Evolutionary conservation across 2,113 vertebrate species (phyloP).

Genomic region (Megaptera novaeangliae): DNA sequence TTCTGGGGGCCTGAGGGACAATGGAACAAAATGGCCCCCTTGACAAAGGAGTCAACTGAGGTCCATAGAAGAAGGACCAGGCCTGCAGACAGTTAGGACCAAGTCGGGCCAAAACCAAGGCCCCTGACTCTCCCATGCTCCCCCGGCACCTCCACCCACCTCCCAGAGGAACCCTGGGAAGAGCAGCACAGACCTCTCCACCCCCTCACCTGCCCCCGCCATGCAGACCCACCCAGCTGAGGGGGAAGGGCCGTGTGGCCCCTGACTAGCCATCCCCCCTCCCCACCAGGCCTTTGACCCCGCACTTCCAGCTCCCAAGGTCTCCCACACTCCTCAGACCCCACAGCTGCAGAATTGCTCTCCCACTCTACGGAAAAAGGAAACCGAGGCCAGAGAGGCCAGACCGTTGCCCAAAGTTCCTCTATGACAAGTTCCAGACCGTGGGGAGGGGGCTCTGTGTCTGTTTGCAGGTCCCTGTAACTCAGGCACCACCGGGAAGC

Average conservation of each 20-base stretch:
- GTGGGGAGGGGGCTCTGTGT: not conserved
- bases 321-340: not conserved
- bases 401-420: not conserved
- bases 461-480: not conserved
- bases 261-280: not conserved
- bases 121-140: not conserved
- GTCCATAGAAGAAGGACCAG: rapidly evolving
- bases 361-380: not conserved
- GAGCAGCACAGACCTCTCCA: not conserved
- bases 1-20: rapidly evolving
- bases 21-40: not conserved
- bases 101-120: not conserved
- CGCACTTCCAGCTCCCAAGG: not conserved
- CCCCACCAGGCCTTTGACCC: not conserved
- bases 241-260: rapidly evolving
- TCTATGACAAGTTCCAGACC: rapidly evolving
- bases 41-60: not conserved
- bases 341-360: not conserved
- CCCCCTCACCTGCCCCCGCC: not conserved
- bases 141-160: not conserved
- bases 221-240: not conserved
- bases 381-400: not conserved
- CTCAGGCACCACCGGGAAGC: rapidly evolving
- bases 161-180: not conserved
- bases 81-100: not conserved